These are phyloP conservation scores for Scyliorhinus canicula DNA, from an alignment of 2,797 vertebrate species.

Conservation along the genomic window DNA sequence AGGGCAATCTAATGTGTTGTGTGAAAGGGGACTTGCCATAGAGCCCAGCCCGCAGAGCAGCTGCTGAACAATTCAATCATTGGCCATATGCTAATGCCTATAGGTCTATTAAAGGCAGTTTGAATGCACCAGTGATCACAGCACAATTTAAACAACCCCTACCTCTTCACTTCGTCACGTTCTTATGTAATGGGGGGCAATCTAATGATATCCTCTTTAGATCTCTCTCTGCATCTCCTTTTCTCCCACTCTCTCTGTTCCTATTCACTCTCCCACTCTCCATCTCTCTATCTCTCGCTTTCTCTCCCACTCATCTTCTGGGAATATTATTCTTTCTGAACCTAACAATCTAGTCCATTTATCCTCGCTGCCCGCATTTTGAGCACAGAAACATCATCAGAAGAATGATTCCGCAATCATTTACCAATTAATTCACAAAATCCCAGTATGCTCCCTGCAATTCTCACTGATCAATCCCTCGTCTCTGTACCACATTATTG, in stretches of 20 bases:
- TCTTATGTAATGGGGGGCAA: background rate
- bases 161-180: background rate
- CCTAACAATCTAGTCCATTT: no score
- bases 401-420: background rate
- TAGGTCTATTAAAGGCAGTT: background rate
- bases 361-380: background rate
- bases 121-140: background rate
- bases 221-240: background rate
- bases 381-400: background rate
- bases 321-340: background rate
- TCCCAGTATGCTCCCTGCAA: background rate
- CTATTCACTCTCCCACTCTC: background rate
- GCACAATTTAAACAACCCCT: background rate
- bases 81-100: background rate
- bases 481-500: background rate
- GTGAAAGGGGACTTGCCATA: background rate
- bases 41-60: background rate
- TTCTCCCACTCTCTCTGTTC: background rate
- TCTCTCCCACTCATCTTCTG: background rate
- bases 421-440: background rate
- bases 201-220: background rate
- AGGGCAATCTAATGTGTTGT: background rate
- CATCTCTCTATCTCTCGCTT: background rate
- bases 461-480: background rate
- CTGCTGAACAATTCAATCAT: conserved; percentile 3